These are phyloP conservation scores for Drosophila prosaltans DNA, from an alignment of 1,140 invertebrate genomes.

Conservation along the genomic window DNA sequence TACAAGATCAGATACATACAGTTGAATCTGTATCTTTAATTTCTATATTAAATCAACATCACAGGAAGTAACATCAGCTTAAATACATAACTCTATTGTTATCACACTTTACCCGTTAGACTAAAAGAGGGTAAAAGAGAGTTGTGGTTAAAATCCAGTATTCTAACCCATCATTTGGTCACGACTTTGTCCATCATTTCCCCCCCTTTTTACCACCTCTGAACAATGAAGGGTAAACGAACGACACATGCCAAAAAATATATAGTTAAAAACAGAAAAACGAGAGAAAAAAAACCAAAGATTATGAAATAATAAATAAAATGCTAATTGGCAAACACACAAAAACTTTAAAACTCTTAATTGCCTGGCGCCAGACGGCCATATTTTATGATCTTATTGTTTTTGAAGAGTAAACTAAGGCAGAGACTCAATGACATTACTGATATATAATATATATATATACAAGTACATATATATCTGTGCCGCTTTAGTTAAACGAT, in stretches of 20 bases:
- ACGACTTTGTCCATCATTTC: neutral
- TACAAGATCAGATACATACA: neutral
- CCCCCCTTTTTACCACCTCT: neutral
- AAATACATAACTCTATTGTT: neutral
- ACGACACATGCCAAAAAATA: conserved; percentile 37
- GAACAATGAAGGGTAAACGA: conserved; percentile 1
- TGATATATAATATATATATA: neutral
- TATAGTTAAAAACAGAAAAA: conserved; percentile 3
- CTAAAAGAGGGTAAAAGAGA: too few species aligned
- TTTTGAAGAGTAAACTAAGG: conserved; percentile 37
- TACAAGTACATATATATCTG: neutral
- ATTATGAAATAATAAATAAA: conserved; percentile 59
- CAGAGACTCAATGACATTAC: conserved; percentile 23
- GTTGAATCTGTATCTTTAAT: too few species aligned
- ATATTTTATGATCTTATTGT: conserved; percentile 26
- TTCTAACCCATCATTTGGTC: neutral
- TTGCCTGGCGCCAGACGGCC: conserved; percentile 69
- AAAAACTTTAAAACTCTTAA: conserved; percentile 63
- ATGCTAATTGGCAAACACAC: conserved; percentile 57
- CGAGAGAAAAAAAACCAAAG: neutral
- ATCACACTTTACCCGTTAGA: too few species aligned
- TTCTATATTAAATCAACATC: too few species aligned
- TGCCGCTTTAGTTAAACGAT: conserved; percentile 2
- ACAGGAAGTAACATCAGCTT: too few species aligned
- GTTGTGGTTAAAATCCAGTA: neutral